Percentiles rank a stretch among this genome's conserved stretches.
Evolutionary conservation across 2,888 invertebrate species (phyloP).

Genomic region (Mythimna pallens): DNA sequence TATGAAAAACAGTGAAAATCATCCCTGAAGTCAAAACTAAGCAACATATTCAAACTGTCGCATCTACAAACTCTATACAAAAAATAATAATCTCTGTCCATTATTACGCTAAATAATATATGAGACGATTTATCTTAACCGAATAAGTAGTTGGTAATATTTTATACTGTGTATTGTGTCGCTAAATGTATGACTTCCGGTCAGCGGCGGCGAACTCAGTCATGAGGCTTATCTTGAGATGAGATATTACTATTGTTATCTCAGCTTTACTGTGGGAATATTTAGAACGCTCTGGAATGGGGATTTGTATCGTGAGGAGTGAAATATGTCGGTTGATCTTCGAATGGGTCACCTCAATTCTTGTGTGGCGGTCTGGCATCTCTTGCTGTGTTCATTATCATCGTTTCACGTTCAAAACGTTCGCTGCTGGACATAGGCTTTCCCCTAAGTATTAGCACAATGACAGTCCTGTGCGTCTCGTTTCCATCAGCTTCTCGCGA

Average conservation of each 20-base stretch:
- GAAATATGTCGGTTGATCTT: conserved; percentile 26
- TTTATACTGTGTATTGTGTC: conserved; percentile 77
- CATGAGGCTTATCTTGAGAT: conserved; percentile 65
- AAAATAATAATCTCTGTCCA: conserved; percentile 73
- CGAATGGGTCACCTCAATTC: conserved; percentile 39
- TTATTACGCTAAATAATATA: conserved; percentile 87
- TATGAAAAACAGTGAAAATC: no score
- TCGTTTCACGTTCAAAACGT: no score
- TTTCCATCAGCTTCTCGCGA: no score
- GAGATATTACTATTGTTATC: conserved; percentile 72
- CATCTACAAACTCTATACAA: conserved; percentile 58
- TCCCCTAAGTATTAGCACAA: no score
- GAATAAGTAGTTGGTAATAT: conserved; percentile 83
- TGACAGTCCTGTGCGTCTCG: no score
- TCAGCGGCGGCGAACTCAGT: conserved; percentile 68
- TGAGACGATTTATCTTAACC: conserved; percentile 86
- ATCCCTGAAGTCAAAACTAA: no score
- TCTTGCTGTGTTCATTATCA: background rate
- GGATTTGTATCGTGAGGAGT: conserved; percentile 42
- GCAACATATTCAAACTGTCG: conserved; percentile 25
- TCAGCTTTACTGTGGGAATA: conserved; percentile 62
- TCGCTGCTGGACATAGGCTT: no score
- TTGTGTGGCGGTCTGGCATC: background rate
- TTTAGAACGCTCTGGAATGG: conserved; percentile 55
- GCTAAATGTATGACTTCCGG: conserved; percentile 80